These are phyloP conservation scores for Meloidogyne chitwoodi DNA, from an alignment of 1,140 invertebrate genomes.

Conservation along the genomic window DNA sequence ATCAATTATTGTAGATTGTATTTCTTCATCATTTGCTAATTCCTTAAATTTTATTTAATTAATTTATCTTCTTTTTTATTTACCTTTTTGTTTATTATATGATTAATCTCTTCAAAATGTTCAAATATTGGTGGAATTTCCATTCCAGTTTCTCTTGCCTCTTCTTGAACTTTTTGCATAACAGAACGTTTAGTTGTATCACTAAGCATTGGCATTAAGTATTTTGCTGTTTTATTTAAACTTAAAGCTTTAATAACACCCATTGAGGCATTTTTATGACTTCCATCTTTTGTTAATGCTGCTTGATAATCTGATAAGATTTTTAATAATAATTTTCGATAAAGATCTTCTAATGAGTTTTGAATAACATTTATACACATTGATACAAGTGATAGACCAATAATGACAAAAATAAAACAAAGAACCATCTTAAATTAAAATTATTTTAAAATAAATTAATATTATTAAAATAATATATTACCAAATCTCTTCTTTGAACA, in stretches of 20 bases:
- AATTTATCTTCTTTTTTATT: background rate
- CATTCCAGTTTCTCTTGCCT: constrained; percentile 55
- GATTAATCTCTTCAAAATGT: constrained; percentile 41
- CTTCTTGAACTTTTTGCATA: constrained; percentile 58
- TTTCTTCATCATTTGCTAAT: constrained; percentile 31
- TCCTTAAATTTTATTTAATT: constrained; percentile 15
- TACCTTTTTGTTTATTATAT: constrained; percentile 10
- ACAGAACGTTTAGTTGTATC: constrained; percentile 48
- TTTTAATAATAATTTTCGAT: constrained; percentile 53
- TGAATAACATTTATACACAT: constrained; percentile 60
- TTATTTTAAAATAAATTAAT: background rate
- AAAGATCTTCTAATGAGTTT: constrained; percentile 55
- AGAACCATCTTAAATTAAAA: constrained; percentile 46
- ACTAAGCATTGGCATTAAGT: constrained; percentile 51
- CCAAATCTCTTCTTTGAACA: constrained; percentile 45
- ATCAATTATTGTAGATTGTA: constrained; percentile 37
- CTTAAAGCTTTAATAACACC: constrained; percentile 59
- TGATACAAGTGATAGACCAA: constrained; percentile 55
- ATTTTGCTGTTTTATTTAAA: constrained; percentile 51
- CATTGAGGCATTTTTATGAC: constrained; percentile 54
- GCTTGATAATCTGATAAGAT: constrained; percentile 56
- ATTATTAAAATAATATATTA: background rate
- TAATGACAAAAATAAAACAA: constrained; percentile 58
- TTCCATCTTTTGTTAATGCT: constrained; percentile 55
- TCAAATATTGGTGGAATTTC: constrained; percentile 58